Evolutionary conservation across 2,113 vertebrate genomes (phyloP).

Genomic region (Haemorhous mexicanus): DNA sequence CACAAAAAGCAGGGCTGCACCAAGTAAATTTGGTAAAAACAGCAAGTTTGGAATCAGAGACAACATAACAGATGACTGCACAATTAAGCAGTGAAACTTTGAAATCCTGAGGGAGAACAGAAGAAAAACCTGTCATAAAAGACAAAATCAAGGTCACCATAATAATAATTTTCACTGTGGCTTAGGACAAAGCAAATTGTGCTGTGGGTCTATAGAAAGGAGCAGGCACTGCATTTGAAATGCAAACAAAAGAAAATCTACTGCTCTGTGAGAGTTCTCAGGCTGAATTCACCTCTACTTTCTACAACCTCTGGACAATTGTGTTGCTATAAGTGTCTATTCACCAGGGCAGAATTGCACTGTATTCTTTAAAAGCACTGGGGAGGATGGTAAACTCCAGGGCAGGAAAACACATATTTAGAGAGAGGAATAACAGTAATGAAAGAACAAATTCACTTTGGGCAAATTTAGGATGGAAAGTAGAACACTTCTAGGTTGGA

Average conservation of each 20-base stretch:
- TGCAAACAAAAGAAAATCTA: neutral
- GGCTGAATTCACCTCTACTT: neutral
- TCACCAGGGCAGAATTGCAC: neutral
- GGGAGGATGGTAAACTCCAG: neutral
- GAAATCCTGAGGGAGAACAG: neutral
- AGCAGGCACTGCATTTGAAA: neutral
- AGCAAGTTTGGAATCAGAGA: neutral
- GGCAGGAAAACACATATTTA: neutral
- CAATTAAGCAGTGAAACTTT: neutral
- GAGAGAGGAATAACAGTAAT: neutral
- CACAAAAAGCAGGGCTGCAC: neutral
- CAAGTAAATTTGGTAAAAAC: neutral
- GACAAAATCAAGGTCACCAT: neutral
- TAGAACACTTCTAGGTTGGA: neutral
- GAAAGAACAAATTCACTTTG: neutral
- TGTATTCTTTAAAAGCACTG: neutral
- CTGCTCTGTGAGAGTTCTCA: neutral
- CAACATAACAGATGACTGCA: rapidly evolving
- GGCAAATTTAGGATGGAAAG: neutral
- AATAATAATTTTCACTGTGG: neutral
- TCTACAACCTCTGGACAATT: neutral
- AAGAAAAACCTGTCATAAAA: neutral
- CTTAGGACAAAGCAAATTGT: neutral
- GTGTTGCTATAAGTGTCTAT: neutral
- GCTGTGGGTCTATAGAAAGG: neutral